phyloP scores from a whole-genome alignment of 2,113 vertebrate species.

The Vulpes vulpes region DNA sequence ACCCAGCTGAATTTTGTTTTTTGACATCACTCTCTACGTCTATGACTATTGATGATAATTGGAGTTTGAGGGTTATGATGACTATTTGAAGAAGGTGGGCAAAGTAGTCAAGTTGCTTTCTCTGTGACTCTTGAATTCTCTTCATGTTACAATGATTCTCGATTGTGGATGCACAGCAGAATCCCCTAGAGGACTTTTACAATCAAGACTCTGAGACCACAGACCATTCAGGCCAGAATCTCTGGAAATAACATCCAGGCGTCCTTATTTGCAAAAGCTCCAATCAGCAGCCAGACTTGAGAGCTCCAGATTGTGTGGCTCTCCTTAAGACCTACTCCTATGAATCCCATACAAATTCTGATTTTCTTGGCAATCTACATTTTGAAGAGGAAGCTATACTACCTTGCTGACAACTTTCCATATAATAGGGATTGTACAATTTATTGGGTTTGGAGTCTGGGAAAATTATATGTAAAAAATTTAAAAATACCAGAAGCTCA shows the following conservation, averaged over 20 bases:
- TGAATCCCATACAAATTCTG: neutral
- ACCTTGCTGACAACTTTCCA: neutral
- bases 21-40: neutral
- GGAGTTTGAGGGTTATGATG: neutral
- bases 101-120: neutral
- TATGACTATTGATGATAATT: neutral
- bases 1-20: neutral
- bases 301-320: neutral
- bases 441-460: neutral
- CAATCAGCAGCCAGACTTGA: constrained; percentile 19
- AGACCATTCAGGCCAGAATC: neutral
- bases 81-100: neutral
- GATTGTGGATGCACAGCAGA: neutral
- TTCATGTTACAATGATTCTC: neutral
- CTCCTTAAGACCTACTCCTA: neutral
- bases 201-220: neutral
- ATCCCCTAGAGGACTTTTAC: neutral
- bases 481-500: constrained; percentile 24
- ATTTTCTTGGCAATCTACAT: constrained; percentile 38
- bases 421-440: neutral
- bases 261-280: constrained; percentile 3
- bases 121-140: neutral
- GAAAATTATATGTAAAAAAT: constrained; percentile 41
- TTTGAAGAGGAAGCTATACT: constrained; percentile 38
- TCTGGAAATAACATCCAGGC: neutral